Evolutionary conservation across 2,797 vertebrate species (phyloP).

Genomic region (Cossypha caffra): DNA sequence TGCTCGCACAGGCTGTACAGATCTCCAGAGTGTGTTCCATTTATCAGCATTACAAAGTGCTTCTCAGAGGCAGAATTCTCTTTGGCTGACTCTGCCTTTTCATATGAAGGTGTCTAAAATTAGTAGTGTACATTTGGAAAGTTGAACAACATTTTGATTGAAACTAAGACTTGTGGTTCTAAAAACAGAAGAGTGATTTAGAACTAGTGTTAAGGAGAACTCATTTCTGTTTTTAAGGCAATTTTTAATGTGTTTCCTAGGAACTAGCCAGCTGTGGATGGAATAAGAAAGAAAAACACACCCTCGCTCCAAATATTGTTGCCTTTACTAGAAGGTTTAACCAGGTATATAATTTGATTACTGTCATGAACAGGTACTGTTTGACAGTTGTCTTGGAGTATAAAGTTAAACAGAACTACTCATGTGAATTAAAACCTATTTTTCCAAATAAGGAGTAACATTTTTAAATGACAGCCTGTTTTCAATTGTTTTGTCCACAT

Average conservation of each 20-base stretch:
- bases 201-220: neutral
- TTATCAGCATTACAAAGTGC: neutral
- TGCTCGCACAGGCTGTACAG: neutral
- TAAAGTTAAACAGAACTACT: neutral
- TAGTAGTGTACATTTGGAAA: neutral
- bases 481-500: neutral
- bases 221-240: neutral
- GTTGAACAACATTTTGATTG: neutral
- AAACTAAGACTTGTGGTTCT: neutral
- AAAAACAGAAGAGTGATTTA: neutral
- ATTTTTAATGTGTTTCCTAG: conserved; percentile 74
- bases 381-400: neutral
- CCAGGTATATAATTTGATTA: conserved; percentile 81
- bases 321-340: conserved; percentile 97
- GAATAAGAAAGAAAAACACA: conserved; percentile 96
- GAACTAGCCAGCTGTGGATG: conserved; percentile 94
- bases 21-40: neutral
- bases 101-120: neutral
- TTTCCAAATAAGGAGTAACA: neutral
- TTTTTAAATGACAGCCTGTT: neutral
- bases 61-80: neutral
- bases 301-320: conserved; percentile 91
- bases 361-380: neutral
- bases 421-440: neutral
- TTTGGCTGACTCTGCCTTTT: neutral